Evolutionary conservation across 2,113 vertebrate species (phyloP).

Genomic region (Scytalopus superciliaris): DNA sequence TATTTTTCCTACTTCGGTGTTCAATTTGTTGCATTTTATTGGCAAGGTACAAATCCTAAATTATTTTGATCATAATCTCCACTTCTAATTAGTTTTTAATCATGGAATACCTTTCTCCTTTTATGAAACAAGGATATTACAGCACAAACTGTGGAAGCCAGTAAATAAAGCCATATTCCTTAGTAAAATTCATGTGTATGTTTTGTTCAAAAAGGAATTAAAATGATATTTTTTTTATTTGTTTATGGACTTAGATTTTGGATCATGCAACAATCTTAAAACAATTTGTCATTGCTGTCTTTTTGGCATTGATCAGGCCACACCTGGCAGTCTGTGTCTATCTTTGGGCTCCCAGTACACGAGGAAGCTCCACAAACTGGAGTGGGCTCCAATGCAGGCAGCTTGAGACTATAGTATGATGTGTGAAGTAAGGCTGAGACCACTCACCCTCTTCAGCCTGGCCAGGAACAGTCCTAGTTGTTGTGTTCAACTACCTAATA

Average conservation of each 20-base stretch:
- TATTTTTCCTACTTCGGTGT: not conserved
- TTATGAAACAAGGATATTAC: not conserved
- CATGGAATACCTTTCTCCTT: not conserved
- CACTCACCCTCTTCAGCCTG: not conserved
- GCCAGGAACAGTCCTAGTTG: not conserved
- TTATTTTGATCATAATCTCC: not conserved
- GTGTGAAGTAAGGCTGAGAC: not conserved
- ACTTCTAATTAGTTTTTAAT: not conserved
- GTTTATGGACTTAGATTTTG: not conserved
- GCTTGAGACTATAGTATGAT: accelerated
- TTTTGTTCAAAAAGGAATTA: not conserved
- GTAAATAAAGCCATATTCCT: not conserved
- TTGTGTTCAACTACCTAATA: not conserved
- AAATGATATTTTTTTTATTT: not conserved
- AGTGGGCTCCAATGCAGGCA: not conserved
- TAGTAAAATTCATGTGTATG: not conserved
- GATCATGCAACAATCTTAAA: not conserved
- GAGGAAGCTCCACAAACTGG: not conserved
- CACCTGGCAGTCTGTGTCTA: not conserved
- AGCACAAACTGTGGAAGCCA: not conserved
- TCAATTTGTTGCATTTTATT: not conserved
- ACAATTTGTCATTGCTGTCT: not conserved
- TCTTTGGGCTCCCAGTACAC: not conserved
- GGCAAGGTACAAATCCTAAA: not conserved
- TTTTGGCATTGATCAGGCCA: not conserved